Percentiles rank a stretch among this genome's conserved stretches.
phyloP scores from a whole-genome alignment of 2,113 vertebrate species.

The Antechinus stuartii region DNA sequence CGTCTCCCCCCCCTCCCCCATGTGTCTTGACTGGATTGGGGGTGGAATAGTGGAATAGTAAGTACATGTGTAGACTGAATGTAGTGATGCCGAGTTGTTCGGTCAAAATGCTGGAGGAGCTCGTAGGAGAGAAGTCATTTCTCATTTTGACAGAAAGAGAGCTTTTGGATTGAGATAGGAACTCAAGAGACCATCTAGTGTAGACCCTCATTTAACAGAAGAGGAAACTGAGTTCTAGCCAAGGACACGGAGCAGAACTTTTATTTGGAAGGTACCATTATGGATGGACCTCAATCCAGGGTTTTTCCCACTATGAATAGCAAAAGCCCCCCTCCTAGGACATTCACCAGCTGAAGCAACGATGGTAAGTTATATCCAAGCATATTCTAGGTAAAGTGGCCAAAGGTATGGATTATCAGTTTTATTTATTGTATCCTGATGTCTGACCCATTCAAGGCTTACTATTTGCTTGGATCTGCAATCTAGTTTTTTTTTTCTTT shows the following conservation, averaged over 20 bases:
- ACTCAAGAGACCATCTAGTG: neutral
- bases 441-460: neutral
- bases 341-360: neutral
- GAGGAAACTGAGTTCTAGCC: neutral
- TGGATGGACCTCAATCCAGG: neutral
- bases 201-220: neutral
- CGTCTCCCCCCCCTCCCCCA: neutral
- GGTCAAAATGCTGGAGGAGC: neutral
- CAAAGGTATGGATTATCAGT: neutral
- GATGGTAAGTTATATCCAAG: neutral
- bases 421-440: neutral
- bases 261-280: neutral
- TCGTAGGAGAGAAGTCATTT: neutral
- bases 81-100: neutral
- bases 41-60: neutral
- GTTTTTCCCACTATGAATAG: neutral
- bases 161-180: neutral
- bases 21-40: neutral
- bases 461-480: neutral
- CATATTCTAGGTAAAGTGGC: neutral
- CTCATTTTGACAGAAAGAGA: neutral
- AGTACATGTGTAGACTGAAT: neutral
- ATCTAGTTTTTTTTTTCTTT: neutral
- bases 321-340: neutral
- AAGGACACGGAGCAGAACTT: constrained; percentile 23